These are phyloP conservation scores for Diogma glabrata DNA, from an alignment of 2,888 invertebrate species.

Conservation along the genomic window DNA sequence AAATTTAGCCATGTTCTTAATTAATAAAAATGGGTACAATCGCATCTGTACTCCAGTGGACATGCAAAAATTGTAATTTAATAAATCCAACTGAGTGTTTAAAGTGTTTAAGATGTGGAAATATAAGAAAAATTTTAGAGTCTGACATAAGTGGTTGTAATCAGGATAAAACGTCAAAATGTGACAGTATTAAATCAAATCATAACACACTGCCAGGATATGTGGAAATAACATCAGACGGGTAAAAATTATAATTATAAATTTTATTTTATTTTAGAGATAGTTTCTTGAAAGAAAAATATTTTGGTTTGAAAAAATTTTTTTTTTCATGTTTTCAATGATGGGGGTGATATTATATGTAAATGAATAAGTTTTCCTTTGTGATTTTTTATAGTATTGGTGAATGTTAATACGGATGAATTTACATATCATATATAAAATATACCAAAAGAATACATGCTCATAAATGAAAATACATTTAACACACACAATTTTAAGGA, in stretches of 20 bases:
- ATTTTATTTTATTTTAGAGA: neutral
- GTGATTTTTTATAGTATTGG: no score
- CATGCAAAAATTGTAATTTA: slow-evolving; percentile 76
- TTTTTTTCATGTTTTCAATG: neutral
- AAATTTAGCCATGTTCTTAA: slow-evolving; percentile 21
- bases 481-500: no score
- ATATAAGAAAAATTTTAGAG: slow-evolving; percentile 41
- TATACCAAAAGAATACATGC: no score
- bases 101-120: slow-evolving; percentile 74
- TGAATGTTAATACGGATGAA: no score
- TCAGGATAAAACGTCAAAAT: slow-evolving; percentile 31
- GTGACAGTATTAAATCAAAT: slow-evolving; percentile 18
- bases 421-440: no score
- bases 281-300: slow-evolving; percentile 1
- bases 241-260: slow-evolving; percentile 20
- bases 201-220: slow-evolving; percentile 24
- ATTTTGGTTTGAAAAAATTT: neutral
- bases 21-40: slow-evolving; percentile 66
- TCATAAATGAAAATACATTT: no score
- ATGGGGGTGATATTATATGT: no score
- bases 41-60: slow-evolving; percentile 89
- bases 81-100: slow-evolving; percentile 80
- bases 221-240: slow-evolving; percentile 24
- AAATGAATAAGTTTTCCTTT: no score
- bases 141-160: slow-evolving; percentile 8